Base-by-base conservation (phyloP, 2,888 invertebrate species). In the Torymus auratus region DNA sequence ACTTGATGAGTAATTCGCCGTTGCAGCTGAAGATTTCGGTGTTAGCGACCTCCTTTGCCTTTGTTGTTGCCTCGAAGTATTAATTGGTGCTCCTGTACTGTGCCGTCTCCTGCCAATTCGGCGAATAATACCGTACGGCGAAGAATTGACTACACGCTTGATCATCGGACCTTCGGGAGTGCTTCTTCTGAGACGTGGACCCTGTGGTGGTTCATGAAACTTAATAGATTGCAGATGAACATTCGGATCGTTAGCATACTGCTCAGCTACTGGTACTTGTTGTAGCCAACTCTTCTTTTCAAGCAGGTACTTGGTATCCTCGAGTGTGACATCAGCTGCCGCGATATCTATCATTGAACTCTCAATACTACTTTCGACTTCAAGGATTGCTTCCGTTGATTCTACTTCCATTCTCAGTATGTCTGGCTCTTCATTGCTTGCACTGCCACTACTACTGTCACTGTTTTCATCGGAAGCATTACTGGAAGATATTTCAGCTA, bases 401-500 rank as follows among this genome's bases (percentile, higher is more conserved):
- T 81, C 75, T 15, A 41, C 2, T 10, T 76, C 69, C 14, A 61
- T 13, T 1, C 62, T 28, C 0, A 61, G 12, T 0, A 2, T 28
- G 11, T 71, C 14, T 41, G 41, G 20, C 10, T 56, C 2, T n/a
- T 12, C 1, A 61, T 53, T 20, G 3, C 58, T 12, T 11, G 7
- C 13, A 20, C 1, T n/a, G 17, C 15, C 1, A 10, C n/a, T 23
- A 11, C 14, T 58, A 10, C 4, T 56, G 13, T 23, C 41, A 41
- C 41, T 61, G 20, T 75, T n/a, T n/a, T 85, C 84, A 3, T 86
- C 88, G 1, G 75, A 70, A 64, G 82, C 83, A 23, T 88, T 86
- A 64, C 88, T 88, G 0, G 90, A 89, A 7, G 88, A 89, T 61
- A 89, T 85, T 70, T 91, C 90, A 0, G 87, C 86, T 2, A 90